Evolutionary conservation across 1,140 invertebrate species (phyloP), one percentile per base, ranked within the genome.

Genomic region (Forficula auricularia): DNA sequence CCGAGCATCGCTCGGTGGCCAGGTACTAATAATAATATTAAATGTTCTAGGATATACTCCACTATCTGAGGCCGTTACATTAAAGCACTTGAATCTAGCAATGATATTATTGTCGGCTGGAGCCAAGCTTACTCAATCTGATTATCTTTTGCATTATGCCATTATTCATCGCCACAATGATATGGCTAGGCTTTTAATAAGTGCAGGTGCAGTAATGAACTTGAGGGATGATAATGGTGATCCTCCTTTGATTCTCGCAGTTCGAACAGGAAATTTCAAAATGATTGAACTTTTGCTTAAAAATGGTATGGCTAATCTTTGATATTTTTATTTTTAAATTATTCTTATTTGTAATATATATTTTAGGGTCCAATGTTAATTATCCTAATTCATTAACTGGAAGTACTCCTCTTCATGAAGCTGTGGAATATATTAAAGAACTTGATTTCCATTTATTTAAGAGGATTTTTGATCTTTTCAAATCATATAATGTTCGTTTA

Each of bases 201-300:
- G 56, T 42, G 58, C 58, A 18, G 70, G 71, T 3, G 65, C 66
- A 16, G 60, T 64, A 45, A 53, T 68, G 10, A 71, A 70, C 49
- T 49, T 67, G 2, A 57, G 67, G 2, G 64, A 73, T 55, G 54
- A 60, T 19, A 59, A 64, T 41, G 72, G 71, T 9, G 60, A 67
- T 37, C 75, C 75, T 0, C 71, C 75, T 4, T 57, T 79, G 4
- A 70, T 75, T 55, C 53, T 70, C n/a, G 71, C 73, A 20, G 70
- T 71, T 41, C 61, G 63, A 6, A 65, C 61, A 38, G 63, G 66
- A 35, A 66, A 74, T 49, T 53, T 66, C 4, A 50, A 61, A 6
- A 58, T 73, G 45, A 57, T 68, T 8, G 54, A 59, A 48, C 61
- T 63, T 30, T 55, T 72, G 32, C 42, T 73, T 3, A 50, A 57